Evolutionary conservation across 2,888 invertebrate genomes (phyloP).

Genomic region (Trileptium ribeirensis): DNA sequence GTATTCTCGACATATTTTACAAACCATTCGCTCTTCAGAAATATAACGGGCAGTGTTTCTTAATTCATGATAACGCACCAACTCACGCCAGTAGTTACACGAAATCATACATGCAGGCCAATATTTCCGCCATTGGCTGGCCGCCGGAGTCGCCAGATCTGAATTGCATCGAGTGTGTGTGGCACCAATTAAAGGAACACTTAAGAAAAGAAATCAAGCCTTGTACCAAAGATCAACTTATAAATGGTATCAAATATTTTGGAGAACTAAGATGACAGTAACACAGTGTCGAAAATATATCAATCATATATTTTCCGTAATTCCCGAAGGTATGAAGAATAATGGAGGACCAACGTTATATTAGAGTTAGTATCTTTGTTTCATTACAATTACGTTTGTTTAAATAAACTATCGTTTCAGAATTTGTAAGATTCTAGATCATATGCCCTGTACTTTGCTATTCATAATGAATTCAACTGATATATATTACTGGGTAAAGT

Average conservation of each 20-base stretch:
- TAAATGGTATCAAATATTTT: background rate
- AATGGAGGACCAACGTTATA: background rate
- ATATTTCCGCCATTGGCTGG: background rate
- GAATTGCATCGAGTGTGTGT: background rate
- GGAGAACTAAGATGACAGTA: background rate
- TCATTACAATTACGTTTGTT: too few relatives aligned
- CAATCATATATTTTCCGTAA: background rate
- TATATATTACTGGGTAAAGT: too few relatives aligned
- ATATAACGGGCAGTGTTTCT: background rate
- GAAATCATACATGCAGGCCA: background rate
- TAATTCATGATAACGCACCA: background rate
- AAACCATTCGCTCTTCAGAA: background rate
- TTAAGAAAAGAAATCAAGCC: background rate
- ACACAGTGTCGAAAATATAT: background rate
- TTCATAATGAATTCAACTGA: too few relatives aligned
- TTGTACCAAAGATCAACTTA: background rate
- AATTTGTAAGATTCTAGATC: too few relatives aligned
- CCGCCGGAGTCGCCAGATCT: background rate
- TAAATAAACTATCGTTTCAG: too few relatives aligned
- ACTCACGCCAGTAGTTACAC: background rate
- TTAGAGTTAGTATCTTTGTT: too few relatives aligned
- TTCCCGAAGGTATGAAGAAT: background rate
- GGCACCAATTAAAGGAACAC: conserved; percentile 12
- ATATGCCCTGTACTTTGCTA: too few relatives aligned
- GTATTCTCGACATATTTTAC: background rate